Percentiles rank a stretch among this genome's conserved stretches.
Conservation (phyloP, 1,140 invertebrate genomes). For the Macrobrachium nipponense region DNA sequence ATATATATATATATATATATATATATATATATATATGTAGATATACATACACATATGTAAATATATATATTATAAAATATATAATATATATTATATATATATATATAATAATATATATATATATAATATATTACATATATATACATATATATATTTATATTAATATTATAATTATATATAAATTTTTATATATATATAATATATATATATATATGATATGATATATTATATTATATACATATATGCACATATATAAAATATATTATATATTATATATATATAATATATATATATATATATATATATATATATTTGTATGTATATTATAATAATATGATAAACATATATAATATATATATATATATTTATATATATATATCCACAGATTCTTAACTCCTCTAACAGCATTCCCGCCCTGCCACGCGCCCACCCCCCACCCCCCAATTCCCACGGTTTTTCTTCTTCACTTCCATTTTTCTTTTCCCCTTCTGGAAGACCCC, state of each 20-base stretch:
- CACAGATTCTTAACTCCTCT: not conserved
- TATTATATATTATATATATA: constrained; percentile 48
- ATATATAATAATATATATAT: constrained; percentile 42
- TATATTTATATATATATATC: not conserved
- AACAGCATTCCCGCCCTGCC: too few species aligned
- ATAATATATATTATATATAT: constrained; percentile 43
- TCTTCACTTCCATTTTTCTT: not conserved
- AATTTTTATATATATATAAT: constrained; percentile 42
- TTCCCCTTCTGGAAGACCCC: not conserved
- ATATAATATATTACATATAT: constrained; percentile 18
- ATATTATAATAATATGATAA: too few species aligned
- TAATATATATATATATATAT: constrained; percentile 44
- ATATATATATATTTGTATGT: constrained; percentile 43
- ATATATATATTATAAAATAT: constrained; percentile 48
- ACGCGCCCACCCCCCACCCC: too few species aligned
- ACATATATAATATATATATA: constrained; percentile 32
- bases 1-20: constrained; percentile 49
- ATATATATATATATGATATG: constrained; percentile 49
- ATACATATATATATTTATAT: not conserved
- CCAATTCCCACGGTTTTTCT: not conserved
- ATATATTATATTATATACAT: constrained; percentile 45
- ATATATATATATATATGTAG: constrained; percentile 45
- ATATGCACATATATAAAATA: constrained; percentile 28
- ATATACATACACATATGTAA: constrained; percentile 28
- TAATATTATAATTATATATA: constrained; percentile 28